Evolutionary conservation across 2,888 invertebrate species (phyloP), one percentile per base, ranked within the genome.

Genomic region (Coenonympha arcania): DNA sequence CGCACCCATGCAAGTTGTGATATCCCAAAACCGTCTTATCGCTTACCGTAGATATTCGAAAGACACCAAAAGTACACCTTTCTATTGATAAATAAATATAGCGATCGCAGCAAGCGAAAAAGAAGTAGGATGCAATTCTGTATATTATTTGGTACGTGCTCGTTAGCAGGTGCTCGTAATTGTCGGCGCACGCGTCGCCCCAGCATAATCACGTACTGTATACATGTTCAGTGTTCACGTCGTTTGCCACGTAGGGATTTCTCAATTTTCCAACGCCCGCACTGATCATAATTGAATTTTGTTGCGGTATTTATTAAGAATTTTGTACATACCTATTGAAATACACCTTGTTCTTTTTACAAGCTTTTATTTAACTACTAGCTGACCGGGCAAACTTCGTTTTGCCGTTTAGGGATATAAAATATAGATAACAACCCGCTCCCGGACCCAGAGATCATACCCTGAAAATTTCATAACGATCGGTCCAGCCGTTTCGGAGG

Each of bases 191-290:
- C 58, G 58, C 58, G 52, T 57, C 51, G 53, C 52, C 55, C 52
- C 55, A 51, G 15, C 48, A 58, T 55, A 54, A 62, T 58, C 68
- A 69, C 68, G 66, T 68, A 52, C 63, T 31, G 43, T 58, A 52
- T 52, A 50, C 43, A 52, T 58, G 40, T 55, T 43, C 46, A 50
- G 50, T 58, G 40, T 55, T 43, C 46, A 50, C 36, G 37, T 37
- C 45, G 59, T 64, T 64, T 58, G 60, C 64, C 57, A 56, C 58
- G 55, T 60, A 61, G 58, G 54, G 55, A 63, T 60, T 59, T 60
- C 54, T 52, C 54, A 57, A 51, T 61, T 50, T 45, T 36, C 34
- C 51, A 44, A 31, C 48, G 30, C 18, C 13, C 26, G 43, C 42
- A 36, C 43, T 4, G 31, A 28, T 48, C 19, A 37, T 51, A 54